Evolutionary conservation across 2,888 invertebrate species (phyloP).

Genomic region (Plebejus argus): DNA sequence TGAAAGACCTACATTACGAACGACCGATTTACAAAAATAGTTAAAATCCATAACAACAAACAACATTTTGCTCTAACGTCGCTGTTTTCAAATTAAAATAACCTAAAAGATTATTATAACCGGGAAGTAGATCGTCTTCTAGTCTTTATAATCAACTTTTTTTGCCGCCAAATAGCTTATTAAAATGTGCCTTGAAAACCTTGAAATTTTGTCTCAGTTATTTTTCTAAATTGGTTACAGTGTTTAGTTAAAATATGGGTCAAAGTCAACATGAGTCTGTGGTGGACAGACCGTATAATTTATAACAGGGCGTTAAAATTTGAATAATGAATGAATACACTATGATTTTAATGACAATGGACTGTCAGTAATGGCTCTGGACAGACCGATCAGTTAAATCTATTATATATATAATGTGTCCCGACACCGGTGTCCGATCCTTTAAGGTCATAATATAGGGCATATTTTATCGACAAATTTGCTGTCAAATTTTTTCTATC

Average conservation of each 20-base stretch:
- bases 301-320: not conserved
- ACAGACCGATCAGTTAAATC: not conserved
- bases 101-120: not conserved
- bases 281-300: conserved; percentile 10
- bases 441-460: too few relatives aligned
- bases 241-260: not conserved
- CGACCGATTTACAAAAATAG: conserved; percentile 30
- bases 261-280: not conserved
- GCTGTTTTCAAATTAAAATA: not conserved
- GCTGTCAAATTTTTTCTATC: too few relatives aligned
- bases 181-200: not conserved
- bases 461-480: too few relatives aligned
- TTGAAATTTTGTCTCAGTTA: not conserved
- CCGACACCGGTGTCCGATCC: too few relatives aligned
- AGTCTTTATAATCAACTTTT: too few relatives aligned
- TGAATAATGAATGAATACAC: conserved; percentile 12
- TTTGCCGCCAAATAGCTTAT: too few relatives aligned
- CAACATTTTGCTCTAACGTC: conserved; percentile 4
- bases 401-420: too few relatives aligned
- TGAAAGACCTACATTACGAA: conserved; percentile 18
- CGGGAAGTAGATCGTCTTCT: not conserved
- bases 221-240: conserved; percentile 4
- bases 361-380: not conserved
- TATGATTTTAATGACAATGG: conserved; percentile 10
- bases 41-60: conserved; percentile 18